Evolutionary conservation across 2,113 vertebrate species (phyloP), one percentile per base, ranked within the genome.

Genomic region (Synodontis membranacea): DNA sequence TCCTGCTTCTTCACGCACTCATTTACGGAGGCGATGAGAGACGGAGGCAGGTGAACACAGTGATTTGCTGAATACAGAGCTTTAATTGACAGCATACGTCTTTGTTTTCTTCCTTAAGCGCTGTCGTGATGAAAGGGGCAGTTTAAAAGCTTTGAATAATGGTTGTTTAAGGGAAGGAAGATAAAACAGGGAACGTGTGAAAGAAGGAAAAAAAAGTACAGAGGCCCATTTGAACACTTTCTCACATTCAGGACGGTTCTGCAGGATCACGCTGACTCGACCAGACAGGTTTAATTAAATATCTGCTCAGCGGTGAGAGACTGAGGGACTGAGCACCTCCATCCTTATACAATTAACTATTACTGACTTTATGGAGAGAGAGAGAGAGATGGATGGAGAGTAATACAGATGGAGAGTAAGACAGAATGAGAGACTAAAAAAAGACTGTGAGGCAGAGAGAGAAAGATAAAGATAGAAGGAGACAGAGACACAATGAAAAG

Each of bases 271-370:
- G 46, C n/a, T 28, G 31, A 75, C 66, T 44, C 28, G 5, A 42
- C 4, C 39, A 80, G 85, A 81, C 66, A 19, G 42, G 50, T 82
- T 82, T 86, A 86, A 86, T 86, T 86, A 86, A 86, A 86, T 82
- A 82, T 86, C 52, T 25, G 42, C 79, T 48, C 85, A 75, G 85
- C 17, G 19, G 52, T 15, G 79, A 82, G 39, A 62, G 54, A 72
- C 62, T 42, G 79, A 11, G 6, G 66, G 79, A 80, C 80, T 50
- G 68, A 12, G 68, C 14, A 52, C 54, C 31, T 82, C 54, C 31
- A n/a, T 72, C 80, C 75, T 31, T 75, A 31, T 21, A 82, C 80
- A 21, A 28, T 58, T 75, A 80, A 80, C 50, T 31, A 54, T 37
- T 25, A 54, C 5, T 56, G 19, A 78, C 46, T 50, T 4, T 44